phyloP scores from a whole-genome alignment of 1,140 invertebrate genomes.

The Drosophila lowei region DNA sequence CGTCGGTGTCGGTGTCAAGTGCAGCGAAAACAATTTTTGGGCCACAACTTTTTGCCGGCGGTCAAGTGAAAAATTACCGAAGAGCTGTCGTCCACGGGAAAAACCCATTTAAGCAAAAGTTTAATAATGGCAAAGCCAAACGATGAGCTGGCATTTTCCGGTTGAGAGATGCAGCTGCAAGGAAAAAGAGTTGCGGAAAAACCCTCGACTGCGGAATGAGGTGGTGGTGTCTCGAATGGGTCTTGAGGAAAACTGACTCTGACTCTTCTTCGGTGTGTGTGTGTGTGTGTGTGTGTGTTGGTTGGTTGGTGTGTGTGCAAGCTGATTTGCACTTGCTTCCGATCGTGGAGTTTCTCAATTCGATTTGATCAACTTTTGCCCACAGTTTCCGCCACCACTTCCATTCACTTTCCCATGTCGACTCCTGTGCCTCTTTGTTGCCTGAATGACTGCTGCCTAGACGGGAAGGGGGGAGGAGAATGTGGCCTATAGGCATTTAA shows the following conservation, averaged over 20 bases:
- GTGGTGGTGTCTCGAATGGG: too few relatives aligned
- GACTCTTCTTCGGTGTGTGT: too few relatives aligned
- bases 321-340: constrained; percentile 2
- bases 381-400: background rate
- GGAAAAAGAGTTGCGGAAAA: background rate
- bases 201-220: too few relatives aligned
- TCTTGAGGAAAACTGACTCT: background rate
- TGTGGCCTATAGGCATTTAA: constrained; percentile 9
- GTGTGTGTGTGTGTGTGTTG: too few relatives aligned
- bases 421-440: background rate
- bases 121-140: constrained; percentile 10
- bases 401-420: background rate
- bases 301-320: too few relatives aligned
- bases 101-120: constrained; percentile 33
- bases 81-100: constrained; percentile 3
- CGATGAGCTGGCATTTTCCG: background rate
- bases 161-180: background rate
- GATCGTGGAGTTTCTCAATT: background rate
- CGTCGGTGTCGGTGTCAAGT: background rate
- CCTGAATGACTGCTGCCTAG: constrained; percentile 5
- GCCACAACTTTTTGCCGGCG: constrained; percentile 16
- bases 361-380: constrained; percentile 14
- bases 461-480: background rate
- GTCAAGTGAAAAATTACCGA: constrained; percentile 33
- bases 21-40: constrained; percentile 32